Evolutionary conservation across 2,888 invertebrate species (phyloP).

Genomic region (Dolichopus griseipennis): DNA sequence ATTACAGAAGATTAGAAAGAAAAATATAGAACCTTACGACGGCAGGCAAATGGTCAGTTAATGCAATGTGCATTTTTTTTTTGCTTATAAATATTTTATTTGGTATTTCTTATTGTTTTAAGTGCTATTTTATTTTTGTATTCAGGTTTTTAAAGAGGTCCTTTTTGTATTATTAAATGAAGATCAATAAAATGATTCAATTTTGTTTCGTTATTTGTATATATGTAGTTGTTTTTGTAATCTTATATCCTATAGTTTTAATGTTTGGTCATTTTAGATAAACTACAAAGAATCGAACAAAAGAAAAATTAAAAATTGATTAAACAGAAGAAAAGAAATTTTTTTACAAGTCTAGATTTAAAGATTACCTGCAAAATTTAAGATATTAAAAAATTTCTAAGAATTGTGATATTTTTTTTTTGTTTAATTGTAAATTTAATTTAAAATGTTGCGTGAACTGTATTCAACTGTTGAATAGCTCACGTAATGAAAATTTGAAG

Average conservation of each 20-base stretch:
- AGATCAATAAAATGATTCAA: background rate
- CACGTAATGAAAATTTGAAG: too few species aligned
- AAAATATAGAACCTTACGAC: background rate
- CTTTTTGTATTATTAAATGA: background rate
- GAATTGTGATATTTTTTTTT: too few species aligned
- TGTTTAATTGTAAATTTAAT: too few species aligned
- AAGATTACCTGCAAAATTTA: too few species aligned
- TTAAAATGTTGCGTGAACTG: too few species aligned
- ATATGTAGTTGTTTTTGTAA: background rate
- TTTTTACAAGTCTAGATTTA: too few species aligned
- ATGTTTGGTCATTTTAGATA: background rate
- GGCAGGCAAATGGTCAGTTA: background rate
- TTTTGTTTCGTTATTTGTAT: background rate
- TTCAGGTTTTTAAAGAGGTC: background rate
- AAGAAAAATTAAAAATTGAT: too few species aligned
- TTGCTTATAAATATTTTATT: background rate
- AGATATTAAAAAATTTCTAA: too few species aligned
- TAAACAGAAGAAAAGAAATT: too few species aligned
- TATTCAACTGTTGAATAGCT: too few species aligned
- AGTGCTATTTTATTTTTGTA: background rate
- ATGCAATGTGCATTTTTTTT: slow-evolving; percentile 1
- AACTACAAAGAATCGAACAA: background rate
- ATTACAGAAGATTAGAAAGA: background rate
- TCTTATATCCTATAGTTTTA: background rate
- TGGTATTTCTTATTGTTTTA: background rate